Conservation (phyloP, 2,797 vertebrate genomes). For the Epinephelus awoara region DNA sequence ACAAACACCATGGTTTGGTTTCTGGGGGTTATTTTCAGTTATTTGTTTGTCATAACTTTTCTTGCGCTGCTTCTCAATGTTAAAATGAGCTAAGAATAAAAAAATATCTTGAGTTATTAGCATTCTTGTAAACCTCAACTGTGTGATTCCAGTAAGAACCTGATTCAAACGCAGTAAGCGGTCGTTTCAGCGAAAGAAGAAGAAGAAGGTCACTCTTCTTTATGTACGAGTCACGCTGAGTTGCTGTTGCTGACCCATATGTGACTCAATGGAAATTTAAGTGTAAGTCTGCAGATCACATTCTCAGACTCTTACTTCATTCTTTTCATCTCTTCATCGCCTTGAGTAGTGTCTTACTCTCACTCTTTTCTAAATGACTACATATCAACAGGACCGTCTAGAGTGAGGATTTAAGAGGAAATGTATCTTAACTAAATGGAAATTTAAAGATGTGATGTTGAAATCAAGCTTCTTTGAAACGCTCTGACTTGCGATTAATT, state of each 20-base stretch:
- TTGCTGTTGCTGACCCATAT: background rate
- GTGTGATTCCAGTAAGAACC: constrained; percentile 23
- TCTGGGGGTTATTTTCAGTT: constrained; percentile 50
- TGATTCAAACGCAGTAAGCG: constrained; percentile 9
- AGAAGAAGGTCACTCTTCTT: constrained; percentile 17
- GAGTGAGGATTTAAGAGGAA: background rate
- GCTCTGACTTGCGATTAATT: background rate
- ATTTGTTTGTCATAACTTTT: constrained; percentile 52
- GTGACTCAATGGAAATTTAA: constrained; percentile 24
- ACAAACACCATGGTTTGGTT: constrained; percentile 50
- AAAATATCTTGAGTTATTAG: constrained; percentile 21
- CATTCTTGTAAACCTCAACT: constrained; percentile 29
- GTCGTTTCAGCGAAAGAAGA: constrained; percentile 27
- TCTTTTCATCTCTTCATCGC: background rate
- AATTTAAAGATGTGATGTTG: background rate
- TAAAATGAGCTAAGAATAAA: constrained; percentile 50
- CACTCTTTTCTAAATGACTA: background rate
- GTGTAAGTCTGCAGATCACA: constrained; percentile 40
- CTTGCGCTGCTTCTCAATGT: constrained; percentile 10
- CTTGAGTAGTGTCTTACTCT: background rate
- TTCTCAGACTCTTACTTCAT: constrained; percentile 28
- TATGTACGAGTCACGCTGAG: constrained; percentile 8
- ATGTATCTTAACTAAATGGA: background rate
- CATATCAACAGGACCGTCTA: background rate
- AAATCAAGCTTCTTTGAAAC: background rate